Conservation (phyloP, 2,113 vertebrate species). For the Verasper variegatus region DNA sequence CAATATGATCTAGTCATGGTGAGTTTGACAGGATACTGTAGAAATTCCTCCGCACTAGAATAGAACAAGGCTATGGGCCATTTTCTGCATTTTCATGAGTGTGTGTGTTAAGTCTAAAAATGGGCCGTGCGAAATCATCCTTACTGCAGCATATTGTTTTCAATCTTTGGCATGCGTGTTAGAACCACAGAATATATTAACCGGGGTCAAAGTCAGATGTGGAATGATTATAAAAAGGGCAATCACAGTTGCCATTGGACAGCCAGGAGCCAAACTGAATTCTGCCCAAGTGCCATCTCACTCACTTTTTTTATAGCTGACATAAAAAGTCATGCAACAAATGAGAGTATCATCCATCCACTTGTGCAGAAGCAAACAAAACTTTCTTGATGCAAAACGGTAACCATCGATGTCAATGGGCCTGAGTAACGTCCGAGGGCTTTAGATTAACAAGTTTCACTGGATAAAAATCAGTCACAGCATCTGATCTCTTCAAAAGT, state of each 20-base stretch:
- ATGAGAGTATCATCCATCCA: background rate
- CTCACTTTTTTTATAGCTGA: background rate
- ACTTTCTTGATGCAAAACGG: too few relatives aligned
- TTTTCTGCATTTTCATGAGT: slow-evolving; percentile 17
- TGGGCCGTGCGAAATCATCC: slow-evolving; percentile 8
- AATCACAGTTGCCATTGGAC: background rate
- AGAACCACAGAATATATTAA: slow-evolving; percentile 25
- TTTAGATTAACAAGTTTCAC: too few relatives aligned
- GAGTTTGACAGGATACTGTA: slow-evolving; percentile 65
- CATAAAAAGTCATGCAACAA: slow-evolving; percentile 16
- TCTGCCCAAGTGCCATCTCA: background rate
- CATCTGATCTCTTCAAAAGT: slow-evolving; percentile 11
- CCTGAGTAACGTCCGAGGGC: too few relatives aligned
- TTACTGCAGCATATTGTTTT: slow-evolving; percentile 13
- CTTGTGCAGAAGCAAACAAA: background rate
- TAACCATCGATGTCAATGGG: too few relatives aligned
- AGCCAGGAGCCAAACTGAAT: background rate
- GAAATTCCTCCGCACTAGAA: slow-evolving; percentile 56
- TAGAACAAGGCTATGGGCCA: slow-evolving; percentile 33
- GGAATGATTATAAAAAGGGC: slow-evolving; percentile 20
- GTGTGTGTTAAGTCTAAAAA: slow-evolving; percentile 24
- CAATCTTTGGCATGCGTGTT: slow-evolving; percentile 20
- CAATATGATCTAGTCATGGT: slow-evolving; percentile 63
- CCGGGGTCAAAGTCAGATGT: slow-evolving; percentile 37
- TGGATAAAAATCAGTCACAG: background rate